Percentiles rank a stretch among this genome's conserved stretches.
Conservation (phyloP, 1,140 invertebrate genomes). For the Bathynomus jamesi region DNA sequence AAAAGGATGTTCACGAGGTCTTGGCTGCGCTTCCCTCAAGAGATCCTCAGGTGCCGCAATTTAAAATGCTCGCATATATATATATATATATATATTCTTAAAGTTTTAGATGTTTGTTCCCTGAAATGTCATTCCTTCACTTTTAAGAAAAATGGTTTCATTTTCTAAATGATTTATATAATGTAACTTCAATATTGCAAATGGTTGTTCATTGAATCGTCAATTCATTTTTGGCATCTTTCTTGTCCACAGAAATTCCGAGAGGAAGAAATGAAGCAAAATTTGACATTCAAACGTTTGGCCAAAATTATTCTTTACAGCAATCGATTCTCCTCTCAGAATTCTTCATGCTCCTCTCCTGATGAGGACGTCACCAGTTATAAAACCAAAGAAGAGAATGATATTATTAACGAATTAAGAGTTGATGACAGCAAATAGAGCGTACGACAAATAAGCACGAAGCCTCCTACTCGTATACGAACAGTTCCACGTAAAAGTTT, state of each 20-base stretch:
- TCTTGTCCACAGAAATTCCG: not conserved
- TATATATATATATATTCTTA: not conserved
- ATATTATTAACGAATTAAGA: no score
- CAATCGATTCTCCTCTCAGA: not conserved
- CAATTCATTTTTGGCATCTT: not conserved
- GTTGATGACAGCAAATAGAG: no score
- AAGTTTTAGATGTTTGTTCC: not conserved
- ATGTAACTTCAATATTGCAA: no score
- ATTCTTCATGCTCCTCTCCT: not conserved
- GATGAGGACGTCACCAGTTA: not conserved
- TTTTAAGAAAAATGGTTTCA: no score
- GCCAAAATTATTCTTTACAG: not conserved
- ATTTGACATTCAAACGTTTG: not conserved
- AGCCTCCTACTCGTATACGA: no score
- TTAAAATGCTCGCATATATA: not conserved
- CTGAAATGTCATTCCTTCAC: no score
- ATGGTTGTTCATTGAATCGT: no score
- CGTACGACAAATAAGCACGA: no score
- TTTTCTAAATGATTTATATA: no score
- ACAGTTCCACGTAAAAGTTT: no score
- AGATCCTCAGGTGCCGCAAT: conserved; percentile 18
- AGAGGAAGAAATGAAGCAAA: not conserved
- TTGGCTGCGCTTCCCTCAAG: conserved; percentile 59
- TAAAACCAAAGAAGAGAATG: no score
- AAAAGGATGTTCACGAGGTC: conserved; percentile 56